These are phyloP conservation scores for Tetramorium bicarinatum DNA, from an alignment of 2,888 invertebrate genomes.

Conservation along the genomic window DNA sequence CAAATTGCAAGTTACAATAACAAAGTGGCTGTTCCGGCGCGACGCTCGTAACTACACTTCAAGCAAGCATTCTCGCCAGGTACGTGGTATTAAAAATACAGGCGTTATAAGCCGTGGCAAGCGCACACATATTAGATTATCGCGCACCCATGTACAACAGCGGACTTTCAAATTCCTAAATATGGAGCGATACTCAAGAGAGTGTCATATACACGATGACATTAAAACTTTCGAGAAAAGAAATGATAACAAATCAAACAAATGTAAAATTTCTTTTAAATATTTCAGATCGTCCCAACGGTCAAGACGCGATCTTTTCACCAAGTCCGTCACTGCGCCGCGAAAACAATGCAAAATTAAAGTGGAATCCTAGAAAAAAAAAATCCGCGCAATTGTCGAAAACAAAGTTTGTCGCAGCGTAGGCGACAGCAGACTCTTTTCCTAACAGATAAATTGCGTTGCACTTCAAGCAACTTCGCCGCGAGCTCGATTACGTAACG, in stretches of 20 bases:
- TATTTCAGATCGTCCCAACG: neutral
- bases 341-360: neutral
- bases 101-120: neutral
- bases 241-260: conserved; percentile 28
- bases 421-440: conserved; percentile 13
- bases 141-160: neutral
- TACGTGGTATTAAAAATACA: conserved; percentile 42
- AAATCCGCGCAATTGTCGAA: neutral
- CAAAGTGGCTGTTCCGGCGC: conserved; percentile 44
- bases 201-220: neutral
- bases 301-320: neutral
- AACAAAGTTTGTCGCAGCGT: conserved; percentile 20
- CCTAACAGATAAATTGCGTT: conserved; percentile 65
- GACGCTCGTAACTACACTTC: conserved; percentile 30
- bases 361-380: neutral
- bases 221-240: neutral
- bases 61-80: conserved; percentile 17
- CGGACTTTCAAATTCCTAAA: neutral
- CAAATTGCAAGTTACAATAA: conserved; percentile 54
- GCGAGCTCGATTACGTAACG: conserved; percentile 73
- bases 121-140: neutral
- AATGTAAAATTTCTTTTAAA: neutral
- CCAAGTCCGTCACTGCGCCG: neutral
- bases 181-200: neutral
- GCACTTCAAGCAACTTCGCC: conserved; percentile 60